phyloP scores from a whole-genome alignment of 2,113 vertebrate genomes.

The Anhinga anhinga region DNA sequence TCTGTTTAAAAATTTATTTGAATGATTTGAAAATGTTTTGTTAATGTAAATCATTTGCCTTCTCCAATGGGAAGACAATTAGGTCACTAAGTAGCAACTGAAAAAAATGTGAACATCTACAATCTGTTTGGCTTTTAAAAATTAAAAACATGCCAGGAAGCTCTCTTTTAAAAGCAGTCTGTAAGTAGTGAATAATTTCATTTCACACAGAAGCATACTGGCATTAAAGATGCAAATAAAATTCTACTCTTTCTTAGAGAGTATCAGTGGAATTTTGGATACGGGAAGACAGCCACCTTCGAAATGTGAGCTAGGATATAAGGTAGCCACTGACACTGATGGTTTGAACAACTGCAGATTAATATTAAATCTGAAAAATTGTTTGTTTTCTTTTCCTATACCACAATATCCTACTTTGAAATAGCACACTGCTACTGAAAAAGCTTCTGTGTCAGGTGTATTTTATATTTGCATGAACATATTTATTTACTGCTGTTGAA shows the following conservation, averaged over 20 bases:
- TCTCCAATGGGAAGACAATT: not conserved
- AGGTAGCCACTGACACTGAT: slow-evolving; percentile 59
- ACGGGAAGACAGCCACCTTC: not conserved
- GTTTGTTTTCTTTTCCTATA: not conserved
- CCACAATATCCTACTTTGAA: not conserved
- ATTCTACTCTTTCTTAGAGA: slow-evolving; percentile 24
- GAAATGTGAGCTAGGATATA: slow-evolving; percentile 65
- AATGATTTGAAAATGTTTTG: not conserved
- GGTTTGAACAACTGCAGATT: slow-evolving; percentile 70
- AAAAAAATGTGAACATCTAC: not conserved
- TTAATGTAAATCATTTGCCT: not conserved
- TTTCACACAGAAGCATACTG: not conserved
- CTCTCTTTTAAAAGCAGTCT: not conserved
- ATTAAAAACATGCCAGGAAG: not conserved
- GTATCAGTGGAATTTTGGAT: slow-evolving; percentile 35
- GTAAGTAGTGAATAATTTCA: not conserved
- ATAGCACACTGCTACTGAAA: not conserved
- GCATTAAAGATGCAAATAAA: not conserved
- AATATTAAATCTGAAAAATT: slow-evolving; percentile 17
- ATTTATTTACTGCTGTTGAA: not conserved
- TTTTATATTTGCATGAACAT: not conserved
- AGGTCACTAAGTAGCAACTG: not conserved
- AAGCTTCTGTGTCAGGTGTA: not conserved
- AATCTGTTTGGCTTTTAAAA: not conserved
- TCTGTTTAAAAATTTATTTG: no score